Percentiles rank a stretch among this genome's conserved stretches.
phyloP scores from a whole-genome alignment of 2,888 invertebrate species.

The Arctia plantaginis region DNA sequence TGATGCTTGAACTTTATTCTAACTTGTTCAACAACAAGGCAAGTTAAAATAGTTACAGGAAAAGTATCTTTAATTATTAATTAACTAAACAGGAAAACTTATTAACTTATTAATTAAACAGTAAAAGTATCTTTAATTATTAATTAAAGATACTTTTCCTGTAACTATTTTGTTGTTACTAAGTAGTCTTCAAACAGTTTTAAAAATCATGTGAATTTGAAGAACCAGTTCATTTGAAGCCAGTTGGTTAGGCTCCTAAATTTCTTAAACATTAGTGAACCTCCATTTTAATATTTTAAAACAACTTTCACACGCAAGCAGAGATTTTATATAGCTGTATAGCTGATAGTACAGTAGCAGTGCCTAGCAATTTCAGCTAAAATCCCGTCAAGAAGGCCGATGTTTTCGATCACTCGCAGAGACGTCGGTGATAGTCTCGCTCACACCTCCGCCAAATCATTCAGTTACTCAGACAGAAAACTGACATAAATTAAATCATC shows the following conservation, averaged over 20 bases:
- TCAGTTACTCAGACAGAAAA: not conserved
- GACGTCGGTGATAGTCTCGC: not conserved
- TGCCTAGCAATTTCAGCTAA: too few relatives aligned
- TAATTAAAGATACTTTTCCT: too few relatives aligned
- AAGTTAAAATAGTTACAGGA: not conserved
- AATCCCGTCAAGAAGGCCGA: too few relatives aligned
- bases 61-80: not conserved
- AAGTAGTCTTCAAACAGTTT: not conserved
- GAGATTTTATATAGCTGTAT: not conserved
- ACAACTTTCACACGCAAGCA: not conserved
- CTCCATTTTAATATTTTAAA: not conserved
- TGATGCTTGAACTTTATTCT: not conserved
- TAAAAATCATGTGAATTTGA: not conserved
- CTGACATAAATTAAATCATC: too few relatives aligned
- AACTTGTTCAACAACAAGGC: not conserved
- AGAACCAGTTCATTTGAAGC: too few relatives aligned
- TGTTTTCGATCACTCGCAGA: not conserved
- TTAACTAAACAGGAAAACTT: too few relatives aligned
- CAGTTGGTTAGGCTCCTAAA: too few relatives aligned
- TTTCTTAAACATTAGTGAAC: too few relatives aligned
- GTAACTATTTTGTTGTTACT: not conserved
- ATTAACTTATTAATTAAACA: too few relatives aligned
- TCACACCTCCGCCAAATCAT: not conserved
- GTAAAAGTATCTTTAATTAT: too few relatives aligned
- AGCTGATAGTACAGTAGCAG: too few relatives aligned